Evolutionary conservation across 1,140 invertebrate species (phyloP).

Genomic region (Pseudomyrmex dendroicus): DNA sequence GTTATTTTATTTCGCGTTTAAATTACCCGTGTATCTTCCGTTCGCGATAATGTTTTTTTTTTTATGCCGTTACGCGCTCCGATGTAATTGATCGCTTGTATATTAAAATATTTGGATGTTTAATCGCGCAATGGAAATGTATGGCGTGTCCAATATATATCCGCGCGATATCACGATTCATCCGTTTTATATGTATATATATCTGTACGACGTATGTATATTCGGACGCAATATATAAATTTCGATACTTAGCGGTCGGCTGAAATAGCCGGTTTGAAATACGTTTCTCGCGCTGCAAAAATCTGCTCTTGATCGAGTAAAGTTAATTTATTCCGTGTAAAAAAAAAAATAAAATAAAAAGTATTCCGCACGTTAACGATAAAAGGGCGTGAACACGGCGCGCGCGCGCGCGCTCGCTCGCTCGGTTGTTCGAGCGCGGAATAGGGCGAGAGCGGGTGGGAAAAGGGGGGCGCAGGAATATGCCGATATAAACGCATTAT

Average conservation of each 20-base stretch:
- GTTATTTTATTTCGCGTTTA: no score
- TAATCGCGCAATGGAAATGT: constrained; percentile 12
- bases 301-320: constrained; percentile 57
- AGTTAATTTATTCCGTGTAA: constrained; percentile 50
- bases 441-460: constrained; percentile 52
- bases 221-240: constrained; percentile 24
- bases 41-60: background rate
- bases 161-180: constrained; percentile 29
- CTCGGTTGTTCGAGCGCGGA: constrained; percentile 33
- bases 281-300: constrained; percentile 33
- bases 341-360: constrained; percentile 31
- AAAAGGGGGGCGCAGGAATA: constrained; percentile 18
- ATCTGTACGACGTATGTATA: no score
- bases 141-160: constrained; percentile 32
- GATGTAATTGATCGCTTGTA: constrained; percentile 12
- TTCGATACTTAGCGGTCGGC: constrained; percentile 31
- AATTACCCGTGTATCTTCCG: no score
- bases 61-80: background rate
- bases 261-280: constrained; percentile 49
- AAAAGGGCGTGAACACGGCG: constrained; percentile 45
- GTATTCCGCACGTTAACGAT: constrained; percentile 51
- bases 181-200: background rate
- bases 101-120: constrained; percentile 45
- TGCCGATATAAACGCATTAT: constrained; percentile 76
- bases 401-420: background rate